These are phyloP conservation scores for Lochmaea capreae DNA, from an alignment of 2,888 invertebrate genomes.

Conservation along the genomic window DNA sequence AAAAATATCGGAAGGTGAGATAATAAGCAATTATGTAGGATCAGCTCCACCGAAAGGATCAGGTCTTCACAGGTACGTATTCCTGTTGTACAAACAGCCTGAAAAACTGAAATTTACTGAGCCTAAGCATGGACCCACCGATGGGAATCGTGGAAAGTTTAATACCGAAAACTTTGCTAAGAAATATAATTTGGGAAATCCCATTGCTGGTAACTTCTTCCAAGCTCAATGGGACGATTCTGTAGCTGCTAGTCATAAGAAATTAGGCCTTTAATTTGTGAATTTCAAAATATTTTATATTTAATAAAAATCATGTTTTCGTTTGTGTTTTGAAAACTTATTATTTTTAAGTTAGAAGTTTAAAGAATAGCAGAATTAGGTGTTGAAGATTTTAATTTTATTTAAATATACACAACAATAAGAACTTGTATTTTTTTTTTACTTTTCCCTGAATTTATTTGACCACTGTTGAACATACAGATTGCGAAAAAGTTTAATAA, in stretches of 20 bases:
- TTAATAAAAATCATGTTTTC: neutral
- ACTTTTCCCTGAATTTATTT: no score
- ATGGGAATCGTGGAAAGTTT: slow-evolving; percentile 70
- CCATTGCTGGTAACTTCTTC: slow-evolving; percentile 74
- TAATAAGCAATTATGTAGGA: slow-evolving; percentile 74
- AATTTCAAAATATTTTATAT: neutral
- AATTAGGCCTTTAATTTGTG: slow-evolving; percentile 30
- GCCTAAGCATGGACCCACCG: slow-evolving; percentile 65
- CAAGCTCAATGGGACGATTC: slow-evolving; percentile 59
- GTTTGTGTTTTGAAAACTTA: neutral
- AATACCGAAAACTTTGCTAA: slow-evolving; percentile 69
- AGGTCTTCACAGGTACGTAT: slow-evolving; percentile 79
- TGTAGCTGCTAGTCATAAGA: slow-evolving; percentile 33
- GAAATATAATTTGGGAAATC: slow-evolving; percentile 70
- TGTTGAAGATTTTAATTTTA: neutral
- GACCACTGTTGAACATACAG: no score
- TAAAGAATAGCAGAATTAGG: neutral
- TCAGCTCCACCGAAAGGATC: slow-evolving; percentile 80
- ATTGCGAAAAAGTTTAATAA: no score
- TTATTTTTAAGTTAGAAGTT: neutral
- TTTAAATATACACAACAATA: no score
- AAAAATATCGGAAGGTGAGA: slow-evolving; percentile 73
- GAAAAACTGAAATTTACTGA: slow-evolving; percentile 63
- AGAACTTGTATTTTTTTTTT: no score
- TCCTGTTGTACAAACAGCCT: slow-evolving; percentile 77